A percentile compares a stretch with the other conserved stretches of the same genome.
Conservation (phyloP, 2,113 vertebrate genomes). For the Poeciliopsis retropinna region DNA sequence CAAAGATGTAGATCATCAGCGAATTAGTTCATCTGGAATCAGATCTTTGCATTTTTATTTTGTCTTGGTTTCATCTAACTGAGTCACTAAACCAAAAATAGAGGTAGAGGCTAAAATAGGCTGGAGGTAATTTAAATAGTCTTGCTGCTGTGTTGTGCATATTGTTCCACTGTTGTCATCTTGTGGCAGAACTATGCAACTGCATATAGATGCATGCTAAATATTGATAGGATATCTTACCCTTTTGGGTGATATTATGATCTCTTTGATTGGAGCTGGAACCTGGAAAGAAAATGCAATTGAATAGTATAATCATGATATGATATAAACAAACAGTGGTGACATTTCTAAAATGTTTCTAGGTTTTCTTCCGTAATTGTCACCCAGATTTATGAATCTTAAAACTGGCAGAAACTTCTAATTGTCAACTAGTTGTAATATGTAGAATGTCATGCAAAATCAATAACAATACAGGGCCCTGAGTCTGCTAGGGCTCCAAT, state of each 20-base stretch:
- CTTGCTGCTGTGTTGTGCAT: neutral
- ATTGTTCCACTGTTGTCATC: slow-evolving; percentile 62
- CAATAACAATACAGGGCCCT: too few species aligned
- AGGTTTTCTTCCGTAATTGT: neutral
- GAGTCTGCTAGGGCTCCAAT: too few species aligned
- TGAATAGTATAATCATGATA: neutral
- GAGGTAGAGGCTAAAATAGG: neutral
- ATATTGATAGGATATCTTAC: slow-evolving; percentile 74
- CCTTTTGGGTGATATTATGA: slow-evolving; percentile 95
- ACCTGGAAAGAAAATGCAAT: slow-evolving; percentile 75
- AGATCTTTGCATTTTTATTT: neutral
- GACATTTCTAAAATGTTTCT: neutral
- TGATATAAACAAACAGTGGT: neutral
- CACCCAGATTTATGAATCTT: neutral
- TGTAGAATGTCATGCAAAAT: too few species aligned
- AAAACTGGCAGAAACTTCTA: neutral
- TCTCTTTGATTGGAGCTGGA: slow-evolving; percentile 86
- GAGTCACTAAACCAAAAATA: neutral
- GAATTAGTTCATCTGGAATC: neutral
- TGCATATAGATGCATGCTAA: slow-evolving; percentile 27
- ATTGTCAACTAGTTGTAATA: neutral
- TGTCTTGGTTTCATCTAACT: neutral
- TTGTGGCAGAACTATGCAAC: slow-evolving; percentile 65
- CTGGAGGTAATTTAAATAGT: neutral
- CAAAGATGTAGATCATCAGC: neutral